Evolutionary conservation across 23 tunicate genomes (phyloP), one percentile per base, ranked within the genome.

Genomic region (Ascidia mentula): DNA sequence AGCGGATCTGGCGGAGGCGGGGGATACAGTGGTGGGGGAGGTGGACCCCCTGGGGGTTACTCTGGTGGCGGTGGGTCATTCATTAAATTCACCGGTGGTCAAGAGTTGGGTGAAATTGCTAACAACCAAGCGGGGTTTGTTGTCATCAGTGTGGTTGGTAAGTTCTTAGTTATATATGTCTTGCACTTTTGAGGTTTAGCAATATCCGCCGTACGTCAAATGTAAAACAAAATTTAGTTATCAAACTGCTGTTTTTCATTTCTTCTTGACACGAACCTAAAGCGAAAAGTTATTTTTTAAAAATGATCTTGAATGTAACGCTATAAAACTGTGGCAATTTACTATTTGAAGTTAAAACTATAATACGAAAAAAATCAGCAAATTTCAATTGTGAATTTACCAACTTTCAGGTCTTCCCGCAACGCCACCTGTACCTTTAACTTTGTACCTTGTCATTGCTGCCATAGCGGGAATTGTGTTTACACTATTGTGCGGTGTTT

Each of bases 1-100:
- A 45, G 76, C 36, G 95, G 79, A 24, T 59, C 90, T 22, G 99
- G 99, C 0, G 99, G 99, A 32, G 99, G 99, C 35, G 99, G 99
- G 13, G 99, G 99, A 31, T 95, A 95, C 69, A 82, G 92, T 59
- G 99, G 99, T 34, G 99, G 99, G 12, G 99, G 95, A 8, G 99
- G 95, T 0, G 99, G 99, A 8, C 86, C 99, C 9, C 30, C 34
- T 12, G 85, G 78, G 15, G 99, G 99, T 0, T 90, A 85, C 69
- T 95, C 99, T 34, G 99, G 99, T 0, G 99, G 99, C 30, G 99
- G 95, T 0, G 99, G 99, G 12, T 91, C 97, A 15, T 95, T 33
- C 46, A 77, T 95, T 0, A 85, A 80, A 74, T 85, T 85, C 65
- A 80, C 95, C 13, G 99, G 99, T 0, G 99, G 92, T 7, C 40